Evolutionary conservation across 1,140 invertebrate genomes (phyloP), one percentile per base, ranked within the genome.

Genomic region (Lordiphosa stackelbergi): DNA sequence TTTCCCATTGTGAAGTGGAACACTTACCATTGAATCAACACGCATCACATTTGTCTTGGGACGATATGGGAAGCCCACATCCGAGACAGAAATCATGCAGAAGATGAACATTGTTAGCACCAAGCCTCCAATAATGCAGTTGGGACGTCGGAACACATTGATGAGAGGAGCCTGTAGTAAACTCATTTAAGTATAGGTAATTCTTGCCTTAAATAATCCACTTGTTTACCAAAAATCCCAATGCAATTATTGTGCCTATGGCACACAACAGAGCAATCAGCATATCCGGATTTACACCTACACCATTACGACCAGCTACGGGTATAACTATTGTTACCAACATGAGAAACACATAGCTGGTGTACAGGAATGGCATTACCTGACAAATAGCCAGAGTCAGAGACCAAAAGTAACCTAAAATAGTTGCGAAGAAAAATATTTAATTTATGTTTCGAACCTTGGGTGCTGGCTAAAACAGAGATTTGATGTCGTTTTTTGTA

Each of bases 31-130:
- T 43, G 94, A 89, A 89, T 93, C 92, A 65, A 92, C 91, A 55
- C 93, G 86, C 85, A 93, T 90, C 2, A 92, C 92, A 24, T 92
- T 91, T 8, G 91, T 91, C 37, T 92, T 90, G 2, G 90, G 90
- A 54, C 91, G 91, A 73, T 94, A 95, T 1, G 94, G 94, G 87
- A 95, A 95, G 35, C 94, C 94, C 22, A 94, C 73, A 4, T 92
- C 91, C n/a, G 92, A 92, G 11, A 92, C 85, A 62, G 92, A 88
- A 41, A 92, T 85, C 48, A 92, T 89, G 28, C 73, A 53, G 37
- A 70, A 75, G 11, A 75, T 55, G 91, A 79, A 91, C 90, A 88
- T 24, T 0, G 61, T 51, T 6, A 77, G 5, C 0, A 49, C 49
- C 8, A 92, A 71, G 1, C 91, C 84, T 8, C 88, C 89, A 37